Conservation (phyloP, 2,113 vertebrate species). For the Pygoscelis antarcticus region DNA sequence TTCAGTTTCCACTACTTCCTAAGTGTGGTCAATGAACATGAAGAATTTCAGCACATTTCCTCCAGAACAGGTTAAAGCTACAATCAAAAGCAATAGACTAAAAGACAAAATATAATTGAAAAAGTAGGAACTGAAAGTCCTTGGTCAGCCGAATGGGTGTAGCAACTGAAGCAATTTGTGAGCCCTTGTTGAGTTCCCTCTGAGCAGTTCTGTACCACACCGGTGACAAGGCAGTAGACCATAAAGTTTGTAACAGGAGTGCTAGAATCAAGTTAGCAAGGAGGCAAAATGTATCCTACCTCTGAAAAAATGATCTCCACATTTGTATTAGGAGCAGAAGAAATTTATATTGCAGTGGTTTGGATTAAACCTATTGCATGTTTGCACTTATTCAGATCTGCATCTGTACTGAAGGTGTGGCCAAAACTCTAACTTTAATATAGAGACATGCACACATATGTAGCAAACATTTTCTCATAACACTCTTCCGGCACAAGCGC, state of each 20-base stretch:
- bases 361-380: neutral
- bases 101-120: conserved; percentile 23
- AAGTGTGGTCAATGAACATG: neutral
- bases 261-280: neutral
- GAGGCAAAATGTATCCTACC: neutral
- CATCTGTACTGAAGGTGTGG: neutral
- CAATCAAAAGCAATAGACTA: conserved; percentile 43
- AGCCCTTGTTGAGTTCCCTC: neutral
- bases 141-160: conserved; percentile 18
- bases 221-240: neutral
- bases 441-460: neutral
- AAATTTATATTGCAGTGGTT: neutral
- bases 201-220: neutral
- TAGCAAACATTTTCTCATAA: neutral
- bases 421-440: neutral
- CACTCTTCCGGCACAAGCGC: neutral
- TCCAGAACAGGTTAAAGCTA: conserved; percentile 24
- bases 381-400: neutral
- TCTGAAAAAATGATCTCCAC: neutral
- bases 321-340: neutral
- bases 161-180: conserved; percentile 8
- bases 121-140: neutral
- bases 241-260: neutral
- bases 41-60: conserved; percentile 30
- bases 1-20: conserved; percentile 10